These are phyloP conservation scores for Arizona elegans DNA, from an alignment of 2,113 vertebrate genomes.

Conservation along the genomic window DNA sequence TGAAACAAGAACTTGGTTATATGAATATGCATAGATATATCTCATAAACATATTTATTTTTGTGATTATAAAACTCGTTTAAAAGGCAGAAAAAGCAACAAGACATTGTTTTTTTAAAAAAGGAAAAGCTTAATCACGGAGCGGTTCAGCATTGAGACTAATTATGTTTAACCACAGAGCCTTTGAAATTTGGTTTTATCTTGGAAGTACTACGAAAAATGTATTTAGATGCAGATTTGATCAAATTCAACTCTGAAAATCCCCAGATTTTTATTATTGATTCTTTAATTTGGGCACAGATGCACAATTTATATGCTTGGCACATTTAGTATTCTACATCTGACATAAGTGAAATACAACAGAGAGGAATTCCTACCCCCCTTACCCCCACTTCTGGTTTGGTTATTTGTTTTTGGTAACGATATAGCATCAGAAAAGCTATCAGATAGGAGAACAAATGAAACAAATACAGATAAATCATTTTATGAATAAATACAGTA, in stretches of 20 bases:
- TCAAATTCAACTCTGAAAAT: not conserved
- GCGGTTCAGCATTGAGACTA: not conserved
- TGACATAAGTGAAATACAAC: not conserved
- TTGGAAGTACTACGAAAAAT: not conserved
- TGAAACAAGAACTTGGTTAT: not conserved
- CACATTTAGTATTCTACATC: not conserved
- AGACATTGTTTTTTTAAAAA: not conserved
- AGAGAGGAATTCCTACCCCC: not conserved
- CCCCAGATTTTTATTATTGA: not conserved
- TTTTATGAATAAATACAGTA: not conserved
- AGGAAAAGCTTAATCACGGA: not conserved
- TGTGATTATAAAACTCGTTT: not conserved
- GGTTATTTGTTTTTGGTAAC: not conserved
- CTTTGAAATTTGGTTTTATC: not conserved
- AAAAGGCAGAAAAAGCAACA: not conserved
- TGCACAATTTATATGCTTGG: not conserved
- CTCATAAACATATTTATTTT: not conserved
- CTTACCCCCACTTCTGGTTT: not conserved
- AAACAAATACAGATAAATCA: not conserved
- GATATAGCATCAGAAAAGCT: not conserved
- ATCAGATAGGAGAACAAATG: not conserved
- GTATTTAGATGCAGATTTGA: not conserved
- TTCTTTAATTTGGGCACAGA: not conserved
- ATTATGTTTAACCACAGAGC: not conserved
- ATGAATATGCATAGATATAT: not conserved